Conservation (phyloP, 2,797 vertebrate genomes). For the Clarias laeviceps region DNA sequence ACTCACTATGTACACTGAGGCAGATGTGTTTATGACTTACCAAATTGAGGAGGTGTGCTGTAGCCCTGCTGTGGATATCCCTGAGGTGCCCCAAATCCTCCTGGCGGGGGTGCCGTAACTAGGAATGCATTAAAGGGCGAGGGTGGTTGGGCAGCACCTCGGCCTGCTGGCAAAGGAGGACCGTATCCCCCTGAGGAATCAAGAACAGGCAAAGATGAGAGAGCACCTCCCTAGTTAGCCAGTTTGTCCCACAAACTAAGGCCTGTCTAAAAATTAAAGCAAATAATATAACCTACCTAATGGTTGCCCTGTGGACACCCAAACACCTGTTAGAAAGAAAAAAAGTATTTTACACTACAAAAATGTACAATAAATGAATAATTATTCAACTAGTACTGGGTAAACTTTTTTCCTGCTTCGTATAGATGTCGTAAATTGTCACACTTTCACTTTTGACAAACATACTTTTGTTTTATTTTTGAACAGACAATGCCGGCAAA, state of each 20-base stretch:
- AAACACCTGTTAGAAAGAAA: slow-evolving; percentile 84
- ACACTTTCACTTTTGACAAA: slow-evolving; percentile 22
- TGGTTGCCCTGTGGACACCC: slow-evolving; percentile 96
- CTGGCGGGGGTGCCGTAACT: slow-evolving; percentile 87
- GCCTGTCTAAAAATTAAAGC: background rate
- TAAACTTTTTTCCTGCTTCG: slow-evolving; percentile 16
- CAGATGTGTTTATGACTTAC: slow-evolving; percentile 75
- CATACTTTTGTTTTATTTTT: background rate
- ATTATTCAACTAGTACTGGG: background rate
- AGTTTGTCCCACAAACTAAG: background rate
- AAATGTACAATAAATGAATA: background rate
- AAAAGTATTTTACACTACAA: slow-evolving; percentile 17
- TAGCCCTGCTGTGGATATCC: slow-evolving; percentile 95
- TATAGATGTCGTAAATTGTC: slow-evolving; percentile 25
- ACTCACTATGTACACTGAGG: background rate
- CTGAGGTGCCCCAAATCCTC: slow-evolving; percentile 91
- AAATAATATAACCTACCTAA: slow-evolving; percentile 81
- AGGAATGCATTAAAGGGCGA: slow-evolving; percentile 96
- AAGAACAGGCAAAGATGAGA: slow-evolving; percentile 19
- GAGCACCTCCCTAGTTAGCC: background rate
- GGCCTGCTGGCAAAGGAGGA: slow-evolving; percentile 83
- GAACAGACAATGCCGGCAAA: slow-evolving; percentile 43
- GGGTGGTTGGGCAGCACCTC: slow-evolving; percentile 89
- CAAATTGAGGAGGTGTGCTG: slow-evolving; percentile 93
- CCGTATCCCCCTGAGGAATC: slow-evolving; percentile 86